These are phyloP conservation scores for Micrasema longulum DNA, from an alignment of 1,140 invertebrate genomes.

Conservation along the genomic window DNA sequence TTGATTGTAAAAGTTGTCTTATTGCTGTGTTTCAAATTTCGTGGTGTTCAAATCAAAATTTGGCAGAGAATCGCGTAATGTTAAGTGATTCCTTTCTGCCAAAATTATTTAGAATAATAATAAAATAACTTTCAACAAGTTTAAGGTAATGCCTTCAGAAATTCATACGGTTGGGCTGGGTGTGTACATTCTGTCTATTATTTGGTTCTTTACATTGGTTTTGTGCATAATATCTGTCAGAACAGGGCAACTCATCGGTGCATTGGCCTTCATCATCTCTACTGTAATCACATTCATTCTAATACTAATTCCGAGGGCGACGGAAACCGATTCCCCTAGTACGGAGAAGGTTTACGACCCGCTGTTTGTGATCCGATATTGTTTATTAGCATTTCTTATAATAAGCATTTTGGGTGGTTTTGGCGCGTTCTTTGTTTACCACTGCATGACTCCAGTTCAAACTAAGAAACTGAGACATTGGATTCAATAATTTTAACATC, in stretches of 20 bases:
- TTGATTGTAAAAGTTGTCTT: not conserved
- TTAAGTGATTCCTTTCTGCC: not conserved
- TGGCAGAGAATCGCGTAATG: slow-evolving; percentile 2
- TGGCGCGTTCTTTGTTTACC: slow-evolving; percentile 58
- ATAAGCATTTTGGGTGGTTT: slow-evolving; percentile 57
- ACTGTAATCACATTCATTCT: slow-evolving; percentile 59
- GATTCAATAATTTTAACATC: slow-evolving; percentile 53
- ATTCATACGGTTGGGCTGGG: slow-evolving; percentile 57
- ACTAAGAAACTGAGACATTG: slow-evolving; percentile 60
- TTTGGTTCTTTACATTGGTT: slow-evolving; percentile 61
- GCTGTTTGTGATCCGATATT: slow-evolving; percentile 58
- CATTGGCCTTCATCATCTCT: slow-evolving; percentile 58
- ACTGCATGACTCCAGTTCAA: slow-evolving; percentile 59
- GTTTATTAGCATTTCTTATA: slow-evolving; percentile 58
- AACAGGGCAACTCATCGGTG: slow-evolving; percentile 62
- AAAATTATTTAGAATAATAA: too few relatives aligned
- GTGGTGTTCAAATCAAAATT: not conserved
- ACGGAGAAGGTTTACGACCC: slow-evolving; percentile 63
- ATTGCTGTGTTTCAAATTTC: not conserved
- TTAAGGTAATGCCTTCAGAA: slow-evolving; percentile 45
- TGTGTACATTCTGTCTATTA: slow-evolving; percentile 61
- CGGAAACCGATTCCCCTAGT: slow-evolving; percentile 47
- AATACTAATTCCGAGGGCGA: slow-evolving; percentile 58
- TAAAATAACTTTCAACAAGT: not conserved
- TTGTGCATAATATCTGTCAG: slow-evolving; percentile 62